Conservation (phyloP, 1,140 invertebrate species). For the Anadara kagoshimensis region DNA sequence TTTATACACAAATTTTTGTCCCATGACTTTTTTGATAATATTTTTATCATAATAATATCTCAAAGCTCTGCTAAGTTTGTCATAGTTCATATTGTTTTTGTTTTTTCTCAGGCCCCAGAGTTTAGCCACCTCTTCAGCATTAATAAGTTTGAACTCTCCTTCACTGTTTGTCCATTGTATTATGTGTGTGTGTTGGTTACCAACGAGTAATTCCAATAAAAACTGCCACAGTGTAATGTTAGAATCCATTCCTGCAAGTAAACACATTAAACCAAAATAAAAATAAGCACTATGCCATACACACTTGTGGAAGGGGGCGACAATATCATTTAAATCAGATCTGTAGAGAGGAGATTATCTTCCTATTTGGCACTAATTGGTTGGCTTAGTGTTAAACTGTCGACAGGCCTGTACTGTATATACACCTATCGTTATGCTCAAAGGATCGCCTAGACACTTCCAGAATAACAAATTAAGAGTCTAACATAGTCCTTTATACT, state of each 20-base stretch:
- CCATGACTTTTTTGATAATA: conserved; percentile 94
- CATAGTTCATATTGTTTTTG: conserved; percentile 99
- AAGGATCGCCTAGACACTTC: too few species aligned
- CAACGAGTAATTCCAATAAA: conserved; percentile 81
- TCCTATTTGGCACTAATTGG: too few species aligned
- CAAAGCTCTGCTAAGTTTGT: conserved; percentile 95
- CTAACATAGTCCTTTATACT: too few species aligned
- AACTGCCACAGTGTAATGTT: conserved; percentile 74
- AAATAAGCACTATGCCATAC: too few species aligned
- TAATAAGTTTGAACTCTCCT: conserved; percentile 98
- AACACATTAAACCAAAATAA: conserved; percentile 3
- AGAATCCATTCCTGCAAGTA: conserved; percentile 67
- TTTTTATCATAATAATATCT: conserved; percentile 99
- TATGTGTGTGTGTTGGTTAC: conserved; percentile 95
- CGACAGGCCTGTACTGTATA: too few species aligned
- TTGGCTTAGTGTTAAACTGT: too few species aligned
- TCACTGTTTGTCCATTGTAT: conserved; percentile 99
- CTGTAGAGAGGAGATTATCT: too few species aligned
- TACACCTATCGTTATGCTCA: too few species aligned
- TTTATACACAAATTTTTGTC: conserved; percentile 98
- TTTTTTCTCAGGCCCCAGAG: conserved; percentile 98
- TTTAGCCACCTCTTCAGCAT: conserved; percentile 97
- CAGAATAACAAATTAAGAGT: too few species aligned
- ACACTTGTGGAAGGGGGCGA: too few species aligned
- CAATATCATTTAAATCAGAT: too few species aligned